Base-by-base conservation (phyloP, 2,888 invertebrate species). In the Gortyna flavago region DNA sequence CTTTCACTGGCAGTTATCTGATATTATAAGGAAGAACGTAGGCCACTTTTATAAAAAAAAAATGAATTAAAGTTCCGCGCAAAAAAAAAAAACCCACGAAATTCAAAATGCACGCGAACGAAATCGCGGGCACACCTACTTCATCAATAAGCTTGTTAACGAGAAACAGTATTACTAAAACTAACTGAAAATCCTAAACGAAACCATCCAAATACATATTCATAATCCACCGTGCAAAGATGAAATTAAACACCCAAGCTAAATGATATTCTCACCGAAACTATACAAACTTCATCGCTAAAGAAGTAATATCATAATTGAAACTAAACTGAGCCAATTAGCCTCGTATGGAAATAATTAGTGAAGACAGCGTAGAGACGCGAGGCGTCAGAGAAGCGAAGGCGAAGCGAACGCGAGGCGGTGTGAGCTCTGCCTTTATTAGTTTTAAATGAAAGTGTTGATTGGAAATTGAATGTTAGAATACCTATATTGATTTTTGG, bases 281-380 rank as follows among this genome's bases (percentile, higher is more conserved):
- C 65, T 72, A 71, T 65, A 41, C 59, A 38, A 82, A 77, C 77
- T 75, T 82, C 81, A 69, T 35, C 69, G 51, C 68, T 74, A 64
- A 85, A 85, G 84, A 86, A 84, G 73, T 79, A 83, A 88, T 87
- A 79, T 85, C 81, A 85, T 88, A 88, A 90, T 88, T 88, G 89
- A 89, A 88, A 88, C 88, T 84, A 83, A 86, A 80, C 80, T 78
- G 65, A 68, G 77, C 79, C 87, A 89, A 90, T 90, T 90, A 88
- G 84, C 78, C 79, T 81, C 77, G 72, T 84, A 81, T 87, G 85
- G 82, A 81, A 86, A 87, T 90, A 88, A 89, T 88, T 88, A 86
- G 80, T 85, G 81, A 76, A 85, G 81, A 77, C 67, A 75, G 67
- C 72, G 80, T 29, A 44, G 29, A 7, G 16, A n/a, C 7, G 61